These are phyloP conservation scores for Heterodera filipjevi DNA, from an alignment of 2,888 invertebrate genomes.

Conservation along the genomic window DNA sequence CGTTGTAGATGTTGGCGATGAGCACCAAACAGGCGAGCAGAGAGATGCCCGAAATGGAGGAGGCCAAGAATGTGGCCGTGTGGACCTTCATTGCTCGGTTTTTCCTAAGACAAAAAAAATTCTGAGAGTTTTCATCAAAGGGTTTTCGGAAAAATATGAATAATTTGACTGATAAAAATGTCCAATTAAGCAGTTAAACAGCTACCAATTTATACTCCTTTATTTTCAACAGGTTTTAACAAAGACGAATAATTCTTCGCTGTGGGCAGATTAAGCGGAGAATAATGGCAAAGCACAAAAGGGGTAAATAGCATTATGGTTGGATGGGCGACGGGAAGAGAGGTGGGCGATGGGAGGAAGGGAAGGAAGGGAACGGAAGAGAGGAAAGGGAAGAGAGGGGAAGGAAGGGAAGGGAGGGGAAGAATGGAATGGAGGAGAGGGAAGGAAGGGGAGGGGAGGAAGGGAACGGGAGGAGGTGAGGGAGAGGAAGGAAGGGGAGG, in stretches of 20 bases:
- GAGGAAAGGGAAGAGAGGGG: background rate
- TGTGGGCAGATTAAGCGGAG: too few relatives aligned
- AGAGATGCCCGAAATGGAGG: constrained; percentile 58
- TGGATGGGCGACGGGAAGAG: background rate
- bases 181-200: too few relatives aligned
- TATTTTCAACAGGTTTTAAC: too few relatives aligned
- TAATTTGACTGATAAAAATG: background rate
- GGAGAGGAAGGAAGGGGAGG: too few relatives aligned
- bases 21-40: constrained; percentile 57
- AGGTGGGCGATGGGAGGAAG: background rate
- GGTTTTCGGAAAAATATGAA: too few relatives aligned
- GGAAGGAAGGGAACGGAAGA: background rate
- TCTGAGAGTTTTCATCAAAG: too few relatives aligned
- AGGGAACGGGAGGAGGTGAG: too few relatives aligned
- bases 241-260: too few relatives aligned
- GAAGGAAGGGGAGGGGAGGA: background rate
- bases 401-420: too few relatives aligned
- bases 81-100: constrained; percentile 56
- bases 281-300: too few relatives aligned
- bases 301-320: too few relatives aligned
- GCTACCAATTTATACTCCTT: too few relatives aligned
- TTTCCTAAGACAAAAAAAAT: background rate
- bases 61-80: constrained; percentile 62
- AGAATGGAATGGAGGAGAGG: background rate
- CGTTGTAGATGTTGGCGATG: constrained; percentile 59